phyloP scores from a whole-genome alignment of 1,140 invertebrate genomes.

The Cydia splendana region DNA sequence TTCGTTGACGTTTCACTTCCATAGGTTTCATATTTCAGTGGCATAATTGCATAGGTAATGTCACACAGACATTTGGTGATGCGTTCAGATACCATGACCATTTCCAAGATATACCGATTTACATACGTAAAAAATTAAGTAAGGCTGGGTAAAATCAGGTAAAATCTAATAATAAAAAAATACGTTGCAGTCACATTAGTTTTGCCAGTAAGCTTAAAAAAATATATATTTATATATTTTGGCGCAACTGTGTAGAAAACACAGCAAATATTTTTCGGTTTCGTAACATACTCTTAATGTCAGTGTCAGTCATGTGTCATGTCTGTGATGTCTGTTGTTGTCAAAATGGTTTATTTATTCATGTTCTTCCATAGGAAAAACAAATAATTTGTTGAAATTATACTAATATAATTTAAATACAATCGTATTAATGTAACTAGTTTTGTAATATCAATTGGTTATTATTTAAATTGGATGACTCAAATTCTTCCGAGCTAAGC shows the following conservation, averaged over 20 bases:
- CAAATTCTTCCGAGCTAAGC: not conserved
- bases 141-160: too few species aligned
- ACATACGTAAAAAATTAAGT: too few species aligned
- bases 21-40: too few species aligned
- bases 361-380: not conserved
- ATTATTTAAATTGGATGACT: not conserved
- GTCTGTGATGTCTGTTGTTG: not conserved
- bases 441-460: not conserved
- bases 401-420: not conserved
- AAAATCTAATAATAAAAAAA: too few species aligned
- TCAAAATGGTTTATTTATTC: conserved; percentile 12
- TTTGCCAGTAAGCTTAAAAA: too few species aligned
- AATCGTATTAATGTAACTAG: not conserved
- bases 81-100: not conserved
- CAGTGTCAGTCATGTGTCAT: not conserved
- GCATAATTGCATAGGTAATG: too few species aligned
- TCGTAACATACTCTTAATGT: not conserved
- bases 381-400: not conserved
- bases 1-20: too few species aligned
- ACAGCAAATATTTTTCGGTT: not conserved
- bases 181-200: too few species aligned
- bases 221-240: too few species aligned
- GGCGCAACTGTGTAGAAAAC: not conserved
- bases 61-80: not conserved
- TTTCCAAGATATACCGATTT: not conserved